A percentile compares a stretch with the other conserved stretches of the same genome.
Evolutionary conservation across 2,113 vertebrate genomes (phyloP).

Genomic region (Tragelaphus buxtoni): DNA sequence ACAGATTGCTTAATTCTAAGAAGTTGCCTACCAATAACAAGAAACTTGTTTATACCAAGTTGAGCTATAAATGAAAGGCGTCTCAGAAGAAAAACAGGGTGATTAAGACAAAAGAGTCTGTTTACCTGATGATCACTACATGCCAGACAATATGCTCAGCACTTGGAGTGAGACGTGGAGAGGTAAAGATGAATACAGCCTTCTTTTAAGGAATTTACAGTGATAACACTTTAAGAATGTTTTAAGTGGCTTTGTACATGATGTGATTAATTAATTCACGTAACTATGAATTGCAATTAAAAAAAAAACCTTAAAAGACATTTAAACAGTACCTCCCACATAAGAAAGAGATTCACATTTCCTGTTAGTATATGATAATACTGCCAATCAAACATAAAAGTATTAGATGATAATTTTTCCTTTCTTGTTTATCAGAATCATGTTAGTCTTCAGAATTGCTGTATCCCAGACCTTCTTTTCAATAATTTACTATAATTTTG

Average conservation of each 20-base stretch:
- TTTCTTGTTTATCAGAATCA: slow-evolving; percentile 9
- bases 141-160: background rate
- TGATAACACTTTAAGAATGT: slow-evolving; percentile 18
- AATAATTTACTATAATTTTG: background rate
- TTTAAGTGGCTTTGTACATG: background rate
- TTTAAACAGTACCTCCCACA: background rate
- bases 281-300: background rate
- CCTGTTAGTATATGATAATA: background rate
- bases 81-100: background rate
- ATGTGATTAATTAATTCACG: background rate
- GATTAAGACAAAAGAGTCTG: background rate
- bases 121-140: background rate
- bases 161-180: background rate
- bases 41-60: background rate
- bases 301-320: background rate
- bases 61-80: background rate
- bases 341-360: background rate
- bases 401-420: background rate
- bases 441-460: slow-evolving; percentile 13
- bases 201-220: background rate
- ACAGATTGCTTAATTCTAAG: background rate
- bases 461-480: background rate
- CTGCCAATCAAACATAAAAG: background rate
- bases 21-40: background rate
- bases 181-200: background rate